phyloP scores from a whole-genome alignment of 1,140 invertebrate genomes.

The Sarcophaga peregrina region DNA sequence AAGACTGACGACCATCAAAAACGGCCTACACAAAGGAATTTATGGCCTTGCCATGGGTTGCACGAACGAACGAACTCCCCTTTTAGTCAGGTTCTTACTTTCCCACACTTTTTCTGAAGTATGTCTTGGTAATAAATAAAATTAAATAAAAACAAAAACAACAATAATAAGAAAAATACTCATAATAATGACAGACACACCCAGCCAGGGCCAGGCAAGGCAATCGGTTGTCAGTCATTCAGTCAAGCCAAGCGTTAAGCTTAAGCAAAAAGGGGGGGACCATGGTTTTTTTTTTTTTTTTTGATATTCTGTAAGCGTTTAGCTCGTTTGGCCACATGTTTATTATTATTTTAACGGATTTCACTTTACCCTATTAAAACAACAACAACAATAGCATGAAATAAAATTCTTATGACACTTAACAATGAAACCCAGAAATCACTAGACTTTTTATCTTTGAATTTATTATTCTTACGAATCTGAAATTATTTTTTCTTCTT shows the following conservation, averaged over 20 bases:
- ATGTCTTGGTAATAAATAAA: constrained; percentile 18
- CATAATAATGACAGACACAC: constrained; percentile 34
- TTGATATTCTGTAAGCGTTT: constrained; percentile 26
- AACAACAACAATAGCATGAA: not conserved
- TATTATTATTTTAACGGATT: constrained; percentile 27
- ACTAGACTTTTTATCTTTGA: not conserved
- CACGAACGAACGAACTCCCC: not conserved
- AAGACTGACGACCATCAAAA: not conserved
- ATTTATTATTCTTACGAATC: not conserved
- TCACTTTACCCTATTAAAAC: not conserved
- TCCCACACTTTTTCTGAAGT: constrained; percentile 40
- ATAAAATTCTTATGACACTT: not conserved
- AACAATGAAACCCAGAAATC: not conserved
- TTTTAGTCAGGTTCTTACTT: constrained; percentile 39
- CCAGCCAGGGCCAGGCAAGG: constrained; percentile 20
- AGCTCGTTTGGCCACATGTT: constrained; percentile 26
- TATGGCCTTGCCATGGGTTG: constrained; percentile 36
- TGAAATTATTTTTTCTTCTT: not conserved
- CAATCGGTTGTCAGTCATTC: not conserved
- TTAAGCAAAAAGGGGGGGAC: not conserved
- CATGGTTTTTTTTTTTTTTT: not conserved
- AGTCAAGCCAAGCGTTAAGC: not conserved
- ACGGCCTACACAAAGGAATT: constrained; percentile 28
- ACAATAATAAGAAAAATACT: not conserved
- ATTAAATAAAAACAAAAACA: not conserved